phyloP scores from a whole-genome alignment of 2,797 vertebrate species.

The Erithacus rubecula region DNA sequence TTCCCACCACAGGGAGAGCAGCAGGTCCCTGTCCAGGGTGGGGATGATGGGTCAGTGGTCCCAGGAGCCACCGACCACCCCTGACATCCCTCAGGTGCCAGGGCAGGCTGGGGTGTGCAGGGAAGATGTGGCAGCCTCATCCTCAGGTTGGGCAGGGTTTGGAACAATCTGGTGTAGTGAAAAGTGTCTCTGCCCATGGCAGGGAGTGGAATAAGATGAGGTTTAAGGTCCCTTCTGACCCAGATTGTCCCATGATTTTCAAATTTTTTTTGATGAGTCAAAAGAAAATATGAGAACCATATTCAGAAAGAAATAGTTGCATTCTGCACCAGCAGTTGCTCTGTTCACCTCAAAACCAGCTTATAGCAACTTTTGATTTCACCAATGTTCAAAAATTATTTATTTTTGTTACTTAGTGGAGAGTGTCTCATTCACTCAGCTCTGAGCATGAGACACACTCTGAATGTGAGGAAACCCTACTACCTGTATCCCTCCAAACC shows the following conservation, averaged over 20 bases:
- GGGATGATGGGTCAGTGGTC: neutral
- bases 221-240: neutral
- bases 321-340: neutral
- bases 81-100: neutral
- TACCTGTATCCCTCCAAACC: neutral
- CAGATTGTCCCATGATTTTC: neutral
- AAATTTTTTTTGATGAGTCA: accelerated
- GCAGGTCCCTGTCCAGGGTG: accelerated
- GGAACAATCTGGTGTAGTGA: neutral
- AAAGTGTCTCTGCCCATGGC: neutral
- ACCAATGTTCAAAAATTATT: neutral
- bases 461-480: neutral
- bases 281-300: neutral
- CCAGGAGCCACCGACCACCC: neutral
- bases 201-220: neutral
- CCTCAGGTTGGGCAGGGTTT: accelerated
- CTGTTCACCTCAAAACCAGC: neutral
- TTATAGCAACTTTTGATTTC: neutral
- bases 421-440: neutral
- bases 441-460: neutral
- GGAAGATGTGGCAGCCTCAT: neutral
- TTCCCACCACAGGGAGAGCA: neutral
- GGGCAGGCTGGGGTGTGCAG: neutral
- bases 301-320: neutral
- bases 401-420: no score